phyloP scores from a whole-genome alignment of 2,888 invertebrate genomes.

The Watsonalla cultraria region DNA sequence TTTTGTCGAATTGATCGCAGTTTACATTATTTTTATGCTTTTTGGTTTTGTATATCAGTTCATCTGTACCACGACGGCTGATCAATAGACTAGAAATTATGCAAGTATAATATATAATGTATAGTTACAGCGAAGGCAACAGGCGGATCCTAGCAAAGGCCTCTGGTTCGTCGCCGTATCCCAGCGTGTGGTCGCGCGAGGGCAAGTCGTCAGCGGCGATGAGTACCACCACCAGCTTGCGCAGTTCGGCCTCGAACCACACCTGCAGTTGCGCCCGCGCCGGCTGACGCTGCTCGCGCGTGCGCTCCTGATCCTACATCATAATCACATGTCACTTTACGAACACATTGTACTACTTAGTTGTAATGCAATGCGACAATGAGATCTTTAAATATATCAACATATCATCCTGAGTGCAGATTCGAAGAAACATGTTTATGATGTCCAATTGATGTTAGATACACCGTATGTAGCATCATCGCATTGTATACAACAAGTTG shows the following conservation, averaged over 20 bases:
- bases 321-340: slow-evolving; percentile 1
- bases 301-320: slow-evolving; percentile 66
- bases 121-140: slow-evolving; percentile 86
- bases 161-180: slow-evolving; percentile 88
- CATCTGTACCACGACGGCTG: too few species aligned
- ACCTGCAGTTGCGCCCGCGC: slow-evolving; percentile 93
- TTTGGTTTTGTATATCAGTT: too few species aligned
- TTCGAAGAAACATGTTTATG: too few species aligned
- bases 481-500: slow-evolving; percentile 25
- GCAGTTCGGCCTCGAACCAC: slow-evolving; percentile 91
- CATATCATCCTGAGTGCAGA: too few species aligned
- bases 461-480: slow-evolving; percentile 18
- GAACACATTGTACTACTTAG: slow-evolving; percentile 10
- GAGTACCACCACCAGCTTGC: slow-evolving; percentile 90
- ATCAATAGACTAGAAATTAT: too few species aligned
- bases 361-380: slow-evolving; percentile 26
- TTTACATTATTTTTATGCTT: too few species aligned
- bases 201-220: slow-evolving; percentile 92
- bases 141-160: slow-evolving; percentile 91
- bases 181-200: slow-evolving; percentile 85
- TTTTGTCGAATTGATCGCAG: too few species aligned
- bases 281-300: slow-evolving; percentile 83
- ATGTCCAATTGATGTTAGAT: background rate
- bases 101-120: background rate
- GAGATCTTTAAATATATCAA: background rate